Evolutionary conservation across 2,888 invertebrate species (phyloP).

Genomic region (Drosophila borealis): DNA sequence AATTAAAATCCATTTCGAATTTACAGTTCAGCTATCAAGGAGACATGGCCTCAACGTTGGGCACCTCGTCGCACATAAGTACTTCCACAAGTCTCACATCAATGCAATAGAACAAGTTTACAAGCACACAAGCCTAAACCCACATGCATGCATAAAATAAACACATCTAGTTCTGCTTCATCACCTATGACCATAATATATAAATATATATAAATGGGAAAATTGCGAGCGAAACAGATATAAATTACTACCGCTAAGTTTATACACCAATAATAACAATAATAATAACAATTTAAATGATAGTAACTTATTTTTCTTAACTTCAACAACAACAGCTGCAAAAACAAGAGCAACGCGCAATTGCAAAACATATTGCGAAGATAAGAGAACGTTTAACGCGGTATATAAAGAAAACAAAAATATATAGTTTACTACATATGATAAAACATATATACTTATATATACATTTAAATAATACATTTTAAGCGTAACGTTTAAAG

Average conservation of each 20-base stretch:
- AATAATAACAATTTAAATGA: constrained; percentile 56
- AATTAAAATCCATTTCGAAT: not conserved
- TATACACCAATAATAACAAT: constrained; percentile 59
- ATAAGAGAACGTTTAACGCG: constrained; percentile 37
- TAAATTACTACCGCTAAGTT: constrained; percentile 60
- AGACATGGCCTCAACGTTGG: constrained; percentile 87
- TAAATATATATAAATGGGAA: constrained; percentile 62
- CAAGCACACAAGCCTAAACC: constrained; percentile 43
- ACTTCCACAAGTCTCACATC: constrained; percentile 86
- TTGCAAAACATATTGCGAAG: constrained; percentile 20
- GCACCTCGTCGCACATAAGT: constrained; percentile 88
- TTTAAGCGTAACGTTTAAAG: constrained; percentile 59
- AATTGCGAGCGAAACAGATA: constrained; percentile 52
- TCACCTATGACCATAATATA: constrained; percentile 67
- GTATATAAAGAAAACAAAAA: constrained; percentile 35
- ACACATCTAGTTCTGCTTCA: constrained; percentile 69
- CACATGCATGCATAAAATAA: constrained; percentile 35
- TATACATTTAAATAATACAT: constrained; percentile 63
- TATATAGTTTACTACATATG: constrained; percentile 57
- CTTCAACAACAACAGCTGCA: constrained; percentile 38
- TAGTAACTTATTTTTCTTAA: constrained; percentile 73
- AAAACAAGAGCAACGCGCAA: constrained; percentile 35
- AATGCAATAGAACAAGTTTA: constrained; percentile 84
- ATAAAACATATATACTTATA: constrained; percentile 61
- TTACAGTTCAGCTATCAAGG: constrained; percentile 91